Base-by-base conservation (phyloP, 37 sponge, comb jelly and placozoan species). In the Agelas oroides region DNA sequence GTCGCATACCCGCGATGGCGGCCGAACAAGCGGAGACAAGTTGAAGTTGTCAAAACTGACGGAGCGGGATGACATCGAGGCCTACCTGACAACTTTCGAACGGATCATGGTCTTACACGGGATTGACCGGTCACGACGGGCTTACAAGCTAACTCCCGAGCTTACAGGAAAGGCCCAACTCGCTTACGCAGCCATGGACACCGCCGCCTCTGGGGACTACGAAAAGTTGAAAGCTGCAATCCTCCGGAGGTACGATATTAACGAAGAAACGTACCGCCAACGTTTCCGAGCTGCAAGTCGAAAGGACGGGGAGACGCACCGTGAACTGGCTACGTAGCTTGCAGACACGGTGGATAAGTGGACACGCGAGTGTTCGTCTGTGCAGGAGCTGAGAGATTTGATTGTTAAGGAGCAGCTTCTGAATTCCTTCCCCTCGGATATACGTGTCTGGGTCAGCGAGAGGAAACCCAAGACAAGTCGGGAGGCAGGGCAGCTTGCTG, bases 371-470 rank as follows among this genome's bases (percentile, higher is more conserved):
- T 76, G 78, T 39, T 20, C 17, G 34, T 55, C 77, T n/a, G 52
- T 18, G 27, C 63, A 76, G 17, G 78, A 82, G 38, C 25, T 88
- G 8, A 61, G 38, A 3, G 83, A 87, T 14, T 17, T 82, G 40
- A 55, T 82, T 18, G 73, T 71, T 20, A 56, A 8, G 67, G 84
- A 84, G 76, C 82, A 88, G 53, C 34, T 88, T 35, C 61, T 82
- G 20, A 25, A 18, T 2, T 60, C 76, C 25, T 52, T 88, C 13
- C 83, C 88, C 1, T 62, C 34, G 16, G 77, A 78, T 15, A 46
- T 80, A 2, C 46, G 77, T 15, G 61, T 88, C 14, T 65, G 52
- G 18, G 88, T 88, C 5, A 55, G 13, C 13, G 82, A 81, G 61
- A 73, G 88, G 28, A 17, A 88, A 16, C 88, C 81, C 8, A 53